phyloP scores from a whole-genome alignment of 1,140 invertebrate species.

The Dreissena rostriformis region DNA sequence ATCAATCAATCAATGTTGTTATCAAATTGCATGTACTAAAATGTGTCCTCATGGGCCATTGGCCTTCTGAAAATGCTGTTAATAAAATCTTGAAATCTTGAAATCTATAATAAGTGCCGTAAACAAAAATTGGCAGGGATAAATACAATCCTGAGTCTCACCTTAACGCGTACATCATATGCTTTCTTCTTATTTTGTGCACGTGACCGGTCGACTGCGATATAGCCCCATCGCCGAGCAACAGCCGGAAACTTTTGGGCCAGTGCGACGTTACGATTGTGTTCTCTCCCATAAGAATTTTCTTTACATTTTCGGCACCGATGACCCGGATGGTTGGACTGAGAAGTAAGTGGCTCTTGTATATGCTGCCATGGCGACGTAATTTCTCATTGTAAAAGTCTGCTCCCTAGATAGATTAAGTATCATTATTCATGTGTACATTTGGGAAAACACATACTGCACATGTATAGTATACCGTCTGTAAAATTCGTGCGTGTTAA shows the following conservation, averaged over 20 bases:
- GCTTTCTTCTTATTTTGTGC: conserved; percentile 57
- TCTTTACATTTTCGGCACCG: conserved; percentile 63
- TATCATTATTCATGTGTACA: neutral
- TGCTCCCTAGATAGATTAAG: conserved; percentile 48
- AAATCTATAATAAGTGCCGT: no score
- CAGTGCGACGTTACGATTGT: conserved; percentile 47
- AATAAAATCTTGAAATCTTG: no score
- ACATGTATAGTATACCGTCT: neutral
- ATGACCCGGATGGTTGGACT: conserved; percentile 65
- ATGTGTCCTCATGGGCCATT: no score
- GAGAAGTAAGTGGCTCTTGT: conserved; percentile 72
- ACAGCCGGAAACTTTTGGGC: conserved; percentile 50
- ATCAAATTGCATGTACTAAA: no score
- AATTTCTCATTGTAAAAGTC: conserved; percentile 50
- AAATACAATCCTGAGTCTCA: neutral
- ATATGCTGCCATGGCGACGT: conserved; percentile 64
- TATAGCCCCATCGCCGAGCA: conserved; percentile 63
- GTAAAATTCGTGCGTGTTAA: no score
- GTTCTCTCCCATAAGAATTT: conserved; percentile 66
- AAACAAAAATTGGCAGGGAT: no score
- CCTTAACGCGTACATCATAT: conserved; percentile 52
- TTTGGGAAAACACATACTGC: neutral
- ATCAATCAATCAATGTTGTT: no score
- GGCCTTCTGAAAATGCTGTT: no score
- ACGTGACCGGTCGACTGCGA: conserved; percentile 44